Evolutionary conservation across 1,140 invertebrate species (phyloP), one percentile per base, ranked within the genome.

Genomic region (Mesaphorura yosii): DNA sequence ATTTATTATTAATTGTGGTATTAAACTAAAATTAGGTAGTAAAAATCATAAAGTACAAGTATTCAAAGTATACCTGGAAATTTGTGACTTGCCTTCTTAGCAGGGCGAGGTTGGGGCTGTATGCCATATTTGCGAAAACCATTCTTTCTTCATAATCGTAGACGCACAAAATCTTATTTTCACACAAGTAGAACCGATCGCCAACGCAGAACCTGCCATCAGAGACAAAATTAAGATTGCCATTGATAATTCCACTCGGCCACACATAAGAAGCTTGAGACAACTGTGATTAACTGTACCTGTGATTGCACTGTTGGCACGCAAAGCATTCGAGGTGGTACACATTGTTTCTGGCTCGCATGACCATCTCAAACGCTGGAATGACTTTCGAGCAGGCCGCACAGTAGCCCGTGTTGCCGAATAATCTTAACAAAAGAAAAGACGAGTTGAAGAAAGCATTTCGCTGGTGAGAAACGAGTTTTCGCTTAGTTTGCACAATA

Each of bases 321-420:
- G 92, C 91, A 69, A 98, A 98, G 72, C 93, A 98, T 69, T 97
- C 92, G 58, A 98, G 75, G 71, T 97, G 93, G 69, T 97, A 97
- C 37, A 96, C 92, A 69, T 96, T 95, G 66, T 80, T 86, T 67
- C 88, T 84, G 15, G 92, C 92, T 64, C 91, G 77, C 93, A 98
- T 98, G 52, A 97, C 94, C 90, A 97, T 94, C 72, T 97, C 93
- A 69, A 95, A 97, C 39, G 92, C 91, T 3, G 93, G 93, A 69
- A 98, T 97, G 65, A 89, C 86, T 76, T 96, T 95, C 69, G 85
- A 85, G 73, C 88, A 92, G 17, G 90, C 90, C 20, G 54, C 51
- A 74, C 92, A 97, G 69, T 88, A 86, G 28, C 86, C 86, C n/a
- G 84, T 88, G 63, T 83, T 86, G 29, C 85, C 86, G 66, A 89